Evolutionary conservation across 1,140 invertebrate species (phyloP), one percentile per base, ranked within the genome.

Genomic region (Ceratina australensis): DNA sequence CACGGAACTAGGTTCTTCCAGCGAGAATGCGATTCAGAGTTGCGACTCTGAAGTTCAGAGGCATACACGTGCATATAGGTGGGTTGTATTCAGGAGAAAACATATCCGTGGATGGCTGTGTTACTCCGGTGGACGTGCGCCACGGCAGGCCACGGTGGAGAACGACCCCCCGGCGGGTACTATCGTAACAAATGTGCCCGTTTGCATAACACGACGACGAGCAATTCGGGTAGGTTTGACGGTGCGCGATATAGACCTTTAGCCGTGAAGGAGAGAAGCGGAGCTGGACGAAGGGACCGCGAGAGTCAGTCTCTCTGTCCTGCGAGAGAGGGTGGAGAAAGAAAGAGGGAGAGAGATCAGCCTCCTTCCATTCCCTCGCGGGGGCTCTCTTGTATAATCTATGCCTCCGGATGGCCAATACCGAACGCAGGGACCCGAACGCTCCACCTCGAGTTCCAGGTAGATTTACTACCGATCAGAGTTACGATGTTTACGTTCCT

Each of bases 191-290:
- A 92, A 92, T 90, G 91, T 82, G 90, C 85, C 88, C 89, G 91
- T 92, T 92, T 92, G 91, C 92, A 92, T 92, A 92, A 92, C 92
- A 91, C 89, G 90, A 90, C 89, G 90, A 91, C 91, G 90, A 92
- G 91, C 91, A 91, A 92, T 92, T 92, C 91, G 88, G 91, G 89
- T 90, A 89, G 90, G 90, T 91, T 92, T 92, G 91, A 92, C 90
- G 91, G 90, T 87, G 90, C 91, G 91, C 91, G 91, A 91, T 92
- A 91, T 91, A 91, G 91, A 91, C 90, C 87, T 92, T 90, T 87
- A 90, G 90, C 86, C 78, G 50, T 15, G 65, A 26, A 49, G 56
- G 56, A 57, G 57, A 26, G 57, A 56, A 22, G 68, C 42, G 26
- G 63, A 68, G 61, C 26, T 50, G 72, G 63, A 75, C 72, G 28